Base-by-base conservation (phyloP, 2,113 vertebrate species). In the Maccullochella peelii region DNA sequence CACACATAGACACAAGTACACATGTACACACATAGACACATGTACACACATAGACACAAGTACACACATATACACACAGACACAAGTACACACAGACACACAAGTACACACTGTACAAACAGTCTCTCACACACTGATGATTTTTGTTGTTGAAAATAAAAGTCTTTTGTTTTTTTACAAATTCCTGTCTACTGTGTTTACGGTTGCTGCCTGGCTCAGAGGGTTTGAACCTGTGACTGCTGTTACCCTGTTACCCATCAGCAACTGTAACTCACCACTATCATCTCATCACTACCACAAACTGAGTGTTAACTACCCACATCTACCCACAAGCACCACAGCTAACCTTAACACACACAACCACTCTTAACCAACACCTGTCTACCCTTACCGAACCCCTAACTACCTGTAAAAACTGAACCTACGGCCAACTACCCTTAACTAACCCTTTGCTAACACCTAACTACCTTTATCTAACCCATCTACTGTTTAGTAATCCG, bases 61-160 rank as follows among this genome's bases (percentile, higher is more conserved):
- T n/a, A n/a, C n/a, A n/a, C 59, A 73, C n/a, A n/a, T 36, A 61
- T 15, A 85, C 47, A 63, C 38, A 70, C 50, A 68, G 2, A 55
- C n/a, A 63, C 27, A 49, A 2, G 10, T 23, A 38, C 30, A 33
- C 47, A 67, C 49, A 70, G 0, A 40, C 6, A 57, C 52, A 57
- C 14, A 10, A 11, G 9, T 11, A 63, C 44, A 61, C 57, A 54
- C 23, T 2, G 8, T 0, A 36, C n/a, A 73, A n/a, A 81, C 49
- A 77, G 6, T 52, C 47, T 49, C 16, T 8, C 18, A 50, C 25
- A 68, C 50, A 33, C 1, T 69, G n/a, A 25, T 58, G 14, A 14
- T 52, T 44, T 38, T 38, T 58, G 21, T 38, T 58, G 21, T 72
- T 50, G 1, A 67, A 80, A 91, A 89, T 91, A 88, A 91, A 91